Conservation (phyloP, 2,113 vertebrate genomes). For the Callocephalon fimbriatum region DNA sequence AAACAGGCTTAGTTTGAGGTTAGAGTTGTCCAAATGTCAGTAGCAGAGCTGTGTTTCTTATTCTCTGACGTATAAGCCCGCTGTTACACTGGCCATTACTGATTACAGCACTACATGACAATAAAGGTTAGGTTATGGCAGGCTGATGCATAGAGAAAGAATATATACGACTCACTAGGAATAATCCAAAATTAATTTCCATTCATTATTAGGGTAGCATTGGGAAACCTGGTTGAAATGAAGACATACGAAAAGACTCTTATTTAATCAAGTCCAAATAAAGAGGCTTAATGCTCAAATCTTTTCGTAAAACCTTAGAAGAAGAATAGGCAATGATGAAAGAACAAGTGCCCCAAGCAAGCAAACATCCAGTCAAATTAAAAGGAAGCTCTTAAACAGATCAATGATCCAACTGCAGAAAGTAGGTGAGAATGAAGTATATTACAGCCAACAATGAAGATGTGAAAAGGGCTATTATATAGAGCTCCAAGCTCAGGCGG, state of each 20-base stretch:
- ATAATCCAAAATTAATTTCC: slow-evolving; percentile 10
- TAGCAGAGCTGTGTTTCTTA: not conserved
- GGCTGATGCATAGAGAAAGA: not conserved
- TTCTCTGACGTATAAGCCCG: not conserved
- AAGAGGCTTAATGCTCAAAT: slow-evolving; percentile 27
- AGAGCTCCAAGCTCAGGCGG: not conserved
- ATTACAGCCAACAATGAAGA: not conserved
- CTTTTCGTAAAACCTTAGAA: slow-evolving; percentile 20
- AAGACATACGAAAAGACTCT: not conserved
- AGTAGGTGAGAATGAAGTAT: not conserved
- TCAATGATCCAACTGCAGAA: not conserved
- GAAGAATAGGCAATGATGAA: not conserved
- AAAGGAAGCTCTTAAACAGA: not conserved
- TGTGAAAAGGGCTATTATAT: not conserved
- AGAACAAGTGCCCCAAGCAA: slow-evolving; percentile 7
- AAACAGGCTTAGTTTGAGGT: not conserved
- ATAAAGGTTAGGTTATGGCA: not conserved
- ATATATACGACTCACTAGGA: not conserved
- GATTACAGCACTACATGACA: not conserved
- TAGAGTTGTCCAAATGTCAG: not conserved
- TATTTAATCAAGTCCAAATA: slow-evolving; percentile 15
- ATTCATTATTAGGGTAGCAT: not conserved
- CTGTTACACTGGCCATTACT: not conserved
- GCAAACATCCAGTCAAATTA: not conserved
- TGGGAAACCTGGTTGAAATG: not conserved